phyloP scores from a whole-genome alignment of 2,888 invertebrate genomes.

The Microdon myrmicae region DNA sequence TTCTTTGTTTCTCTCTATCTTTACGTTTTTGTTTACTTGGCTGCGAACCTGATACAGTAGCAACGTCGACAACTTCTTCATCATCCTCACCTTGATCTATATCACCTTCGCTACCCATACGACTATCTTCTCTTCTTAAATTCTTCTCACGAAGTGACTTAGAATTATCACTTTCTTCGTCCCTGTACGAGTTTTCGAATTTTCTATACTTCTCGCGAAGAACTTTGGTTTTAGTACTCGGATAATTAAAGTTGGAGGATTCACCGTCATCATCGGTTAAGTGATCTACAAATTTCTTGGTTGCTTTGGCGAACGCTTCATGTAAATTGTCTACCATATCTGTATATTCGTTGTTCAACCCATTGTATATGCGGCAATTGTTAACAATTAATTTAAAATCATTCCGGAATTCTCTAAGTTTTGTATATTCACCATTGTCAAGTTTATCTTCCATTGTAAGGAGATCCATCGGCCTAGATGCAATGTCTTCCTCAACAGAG shows the following conservation, averaged over 20 bases:
- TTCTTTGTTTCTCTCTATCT: constrained; percentile 65
- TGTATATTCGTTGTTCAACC: constrained; percentile 90
- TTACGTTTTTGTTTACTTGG: constrained; percentile 63
- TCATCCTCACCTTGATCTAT: constrained; percentile 57
- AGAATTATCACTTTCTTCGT: constrained; percentile 54
- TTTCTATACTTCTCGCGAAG: constrained; percentile 67
- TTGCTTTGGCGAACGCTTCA: constrained; percentile 82
- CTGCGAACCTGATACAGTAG: constrained; percentile 50
- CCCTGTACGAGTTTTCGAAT: constrained; percentile 56
- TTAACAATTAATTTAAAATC: constrained; percentile 93
- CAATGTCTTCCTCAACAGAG: constrained; percentile 92
- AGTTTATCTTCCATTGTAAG: constrained; percentile 88
- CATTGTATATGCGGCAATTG: constrained; percentile 92
- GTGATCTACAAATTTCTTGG: constrained; percentile 84
- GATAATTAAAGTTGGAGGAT: constrained; percentile 77
- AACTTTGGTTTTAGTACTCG: constrained; percentile 67
- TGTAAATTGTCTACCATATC: constrained; percentile 87
- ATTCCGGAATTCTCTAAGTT: constrained; percentile 81
- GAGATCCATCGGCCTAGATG: constrained; percentile 92
- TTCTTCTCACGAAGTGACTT: constrained; percentile 5
- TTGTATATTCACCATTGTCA: constrained; percentile 82
- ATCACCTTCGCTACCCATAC: constrained; percentile 55
- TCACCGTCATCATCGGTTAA: constrained; percentile 86
- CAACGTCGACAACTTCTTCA: constrained; percentile 20
- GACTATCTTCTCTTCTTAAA: constrained; percentile 3